Base-by-base conservation (phyloP, 2,113 vertebrate species). In the Tapirus terrestris region DNA sequence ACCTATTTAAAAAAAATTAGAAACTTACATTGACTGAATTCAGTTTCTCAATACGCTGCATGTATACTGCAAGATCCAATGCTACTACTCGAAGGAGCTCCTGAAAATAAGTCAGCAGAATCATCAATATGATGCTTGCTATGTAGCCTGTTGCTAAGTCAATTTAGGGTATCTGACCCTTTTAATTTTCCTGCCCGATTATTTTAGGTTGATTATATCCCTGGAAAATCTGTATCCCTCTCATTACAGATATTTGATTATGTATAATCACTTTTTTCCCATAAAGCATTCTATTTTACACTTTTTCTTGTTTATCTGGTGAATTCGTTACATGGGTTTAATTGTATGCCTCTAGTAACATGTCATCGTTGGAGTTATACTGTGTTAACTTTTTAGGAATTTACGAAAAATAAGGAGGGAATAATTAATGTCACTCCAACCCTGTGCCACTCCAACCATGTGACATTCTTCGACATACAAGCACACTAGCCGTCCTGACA, bases 221-320 rank as follows among this genome's bases (percentile, higher is more conserved):
- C 51, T 81, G 73, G 76, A 84, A 94, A 92, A 72, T 82, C 45
- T 81, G 73, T 36, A 29, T 94, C 12, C n/a, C n/a, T 77, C 31
- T 61, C 29, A 77, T 85, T 95, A 68, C 45, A 70, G 94, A 56
- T 83, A 89, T 92, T 93, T 86, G 36, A 67, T 73, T 90, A 91
- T 45, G 8, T 63, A 45, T 70, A 81, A 60, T 56, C 61, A 33
- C 31, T 18, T 67, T 60, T 76, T 81, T 7, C 36, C 29, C 3
- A 16, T 51, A 61, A 83, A 79, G 31, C 48, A 77, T 63, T 5
- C 8, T 82, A 3, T 77, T 94, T 95, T 53, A n/a, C 51, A 31
- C n/a, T 83, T 97, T 63, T 76, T 61, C 93, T 94, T 95, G 3
- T 85, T 88, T 87, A 92, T 73, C 85, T 86, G 72, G 23, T 96